phyloP scores from a whole-genome alignment of 2,888 invertebrate species.

The Diogma glabrata region DNA sequence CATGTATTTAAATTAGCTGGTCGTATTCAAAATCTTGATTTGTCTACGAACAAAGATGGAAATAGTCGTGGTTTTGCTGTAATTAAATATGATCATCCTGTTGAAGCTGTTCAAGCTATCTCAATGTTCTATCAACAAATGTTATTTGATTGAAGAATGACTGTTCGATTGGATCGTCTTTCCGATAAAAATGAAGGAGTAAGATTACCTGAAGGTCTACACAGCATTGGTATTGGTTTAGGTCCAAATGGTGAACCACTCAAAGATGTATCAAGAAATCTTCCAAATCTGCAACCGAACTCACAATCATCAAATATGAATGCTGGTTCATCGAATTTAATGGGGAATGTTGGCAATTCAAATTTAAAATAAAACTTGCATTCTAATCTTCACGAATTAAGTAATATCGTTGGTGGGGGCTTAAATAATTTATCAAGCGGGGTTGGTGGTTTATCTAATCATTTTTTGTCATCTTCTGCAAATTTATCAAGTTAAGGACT shows the following conservation, averaged over 20 bases:
- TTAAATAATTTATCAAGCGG: constrained; percentile 35
- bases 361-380: constrained; percentile 46
- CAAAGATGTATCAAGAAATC: constrained; percentile 69
- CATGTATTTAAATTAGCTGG: constrained; percentile 96
- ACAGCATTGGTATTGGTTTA: constrained; percentile 85
- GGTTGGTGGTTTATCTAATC: constrained; percentile 32
- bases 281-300: constrained; percentile 42
- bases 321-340: constrained; percentile 14
- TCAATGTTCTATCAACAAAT: constrained; percentile 96
- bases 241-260: constrained; percentile 88
- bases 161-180: constrained; percentile 87
- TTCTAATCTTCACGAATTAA: constrained; percentile 45
- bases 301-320: constrained; percentile 3
- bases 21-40: constrained; percentile 80
- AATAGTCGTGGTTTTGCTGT: constrained; percentile 94
- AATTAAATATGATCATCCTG: constrained; percentile 92
- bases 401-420: constrained; percentile 40
- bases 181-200: constrained; percentile 57
- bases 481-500: constrained; percentile 12
- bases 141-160: constrained; percentile 84
- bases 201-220: constrained; percentile 81
- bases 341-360: constrained; percentile 35
- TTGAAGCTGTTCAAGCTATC: constrained; percentile 93
- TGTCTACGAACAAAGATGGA: constrained; percentile 89
- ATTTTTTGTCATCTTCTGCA: constrained; percentile 31